These are phyloP conservation scores for Ptychoptera contaminata DNA, from an alignment of 2,888 invertebrate species.

Conservation along the genomic window DNA sequence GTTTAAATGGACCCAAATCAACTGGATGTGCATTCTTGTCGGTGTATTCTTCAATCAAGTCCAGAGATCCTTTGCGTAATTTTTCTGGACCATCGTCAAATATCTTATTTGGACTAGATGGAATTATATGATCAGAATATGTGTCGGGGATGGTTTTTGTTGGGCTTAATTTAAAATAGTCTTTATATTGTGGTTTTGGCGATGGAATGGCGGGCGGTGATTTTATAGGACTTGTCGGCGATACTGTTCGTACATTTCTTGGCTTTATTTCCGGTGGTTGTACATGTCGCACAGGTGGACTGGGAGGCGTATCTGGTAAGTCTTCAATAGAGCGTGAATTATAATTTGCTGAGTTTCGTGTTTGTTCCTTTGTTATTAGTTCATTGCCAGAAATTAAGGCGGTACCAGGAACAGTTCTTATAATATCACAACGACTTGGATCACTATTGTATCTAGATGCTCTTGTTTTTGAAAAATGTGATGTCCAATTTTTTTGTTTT, in stretches of 20 bases:
- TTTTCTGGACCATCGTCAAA: constrained; percentile 23
- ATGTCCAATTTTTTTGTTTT: constrained; percentile 84
- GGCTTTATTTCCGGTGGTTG: constrained; percentile 30
- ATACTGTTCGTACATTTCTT: constrained; percentile 20
- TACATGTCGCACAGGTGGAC: constrained; percentile 24
- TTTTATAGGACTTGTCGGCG: constrained; percentile 27
- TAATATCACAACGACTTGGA: constrained; percentile 38
- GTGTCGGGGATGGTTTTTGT: constrained; percentile 15
- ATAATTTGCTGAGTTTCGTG: constrained; percentile 5
- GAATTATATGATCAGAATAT: background rate
- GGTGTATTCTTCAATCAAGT: constrained; percentile 9
- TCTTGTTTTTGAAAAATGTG: constrained; percentile 70
- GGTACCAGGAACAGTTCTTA: constrained; percentile 35
- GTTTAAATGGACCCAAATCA: constrained; percentile 16
- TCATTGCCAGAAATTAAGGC: constrained; percentile 30
- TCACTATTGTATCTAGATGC: constrained; percentile 45
- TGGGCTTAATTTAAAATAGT: constrained; percentile 27
- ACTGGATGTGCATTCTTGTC: constrained; percentile 9
- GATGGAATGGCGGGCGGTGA: constrained; percentile 29
- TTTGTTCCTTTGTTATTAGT: constrained; percentile 4
- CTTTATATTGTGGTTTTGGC: constrained; percentile 24
- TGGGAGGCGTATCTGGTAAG: constrained; percentile 18
- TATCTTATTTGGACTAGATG: constrained; percentile 2
- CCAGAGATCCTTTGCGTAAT: constrained; percentile 27
- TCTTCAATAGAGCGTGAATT: constrained; percentile 3